Conservation (phyloP, 2,113 vertebrate species). For the Chunga burmeisteri region DNA sequence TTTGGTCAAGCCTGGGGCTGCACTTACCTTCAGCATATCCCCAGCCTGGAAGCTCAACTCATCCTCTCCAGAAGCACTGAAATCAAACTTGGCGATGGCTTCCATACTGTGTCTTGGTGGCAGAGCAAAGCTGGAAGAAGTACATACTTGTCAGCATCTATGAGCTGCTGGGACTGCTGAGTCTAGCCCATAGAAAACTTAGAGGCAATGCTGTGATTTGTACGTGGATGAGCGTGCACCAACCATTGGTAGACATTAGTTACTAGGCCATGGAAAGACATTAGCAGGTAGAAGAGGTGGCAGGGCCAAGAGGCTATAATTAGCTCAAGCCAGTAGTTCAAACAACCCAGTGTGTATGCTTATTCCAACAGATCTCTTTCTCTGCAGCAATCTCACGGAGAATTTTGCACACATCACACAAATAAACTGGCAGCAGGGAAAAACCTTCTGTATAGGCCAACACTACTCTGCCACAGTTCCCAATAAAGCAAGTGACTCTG, state of each 20-base stretch:
- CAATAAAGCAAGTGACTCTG: not conserved
- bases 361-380: not conserved
- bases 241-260: not conserved
- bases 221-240: not conserved
- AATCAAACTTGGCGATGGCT: slow-evolving; percentile 88
- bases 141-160: not conserved
- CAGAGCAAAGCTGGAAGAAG: slow-evolving; percentile 47
- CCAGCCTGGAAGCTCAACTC: slow-evolving; percentile 92
- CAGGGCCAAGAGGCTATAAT: not conserved
- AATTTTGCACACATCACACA: not conserved
- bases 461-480: not conserved
- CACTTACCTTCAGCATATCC: slow-evolving; percentile 88
- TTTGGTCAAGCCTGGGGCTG: not conserved
- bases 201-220: not conserved
- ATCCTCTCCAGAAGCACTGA: slow-evolving; percentile 82
- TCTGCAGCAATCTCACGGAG: not conserved
- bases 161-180: not conserved
- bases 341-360: not conserved
- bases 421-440: not conserved
- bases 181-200: not conserved
- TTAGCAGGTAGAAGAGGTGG: not conserved
- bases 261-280: not conserved
- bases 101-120: slow-evolving; percentile 79
- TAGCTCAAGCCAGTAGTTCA: not conserved
- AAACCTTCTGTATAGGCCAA: not conserved